A percentile compares a stretch with the other conserved stretches of the same genome.
Conservation (phyloP, 1,140 invertebrate species). For the Drosophila parvula region DNA sequence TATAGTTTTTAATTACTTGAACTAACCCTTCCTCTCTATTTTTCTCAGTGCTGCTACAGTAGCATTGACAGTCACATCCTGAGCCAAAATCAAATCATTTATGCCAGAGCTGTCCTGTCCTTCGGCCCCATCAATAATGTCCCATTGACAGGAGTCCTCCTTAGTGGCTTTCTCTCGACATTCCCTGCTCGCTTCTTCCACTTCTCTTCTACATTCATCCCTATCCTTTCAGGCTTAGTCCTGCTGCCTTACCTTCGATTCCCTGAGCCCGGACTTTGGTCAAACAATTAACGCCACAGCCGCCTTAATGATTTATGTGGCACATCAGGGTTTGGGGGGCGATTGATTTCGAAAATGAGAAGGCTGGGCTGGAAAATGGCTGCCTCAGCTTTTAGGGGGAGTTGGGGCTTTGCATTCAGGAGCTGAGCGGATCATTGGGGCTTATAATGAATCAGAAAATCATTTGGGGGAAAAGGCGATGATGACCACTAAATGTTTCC, state of each 20-base stretch:
- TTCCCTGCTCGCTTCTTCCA: background rate
- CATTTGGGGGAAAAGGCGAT: conserved; percentile 9
- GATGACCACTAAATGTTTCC: conserved; percentile 12
- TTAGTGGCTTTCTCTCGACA: conserved; percentile 25
- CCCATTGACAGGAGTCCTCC: conserved; percentile 63
- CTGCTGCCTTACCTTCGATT: conserved; percentile 28
- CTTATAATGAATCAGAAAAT: conserved; percentile 42
- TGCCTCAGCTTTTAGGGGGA: conserved; percentile 8
- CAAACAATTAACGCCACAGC: conserved; percentile 75
- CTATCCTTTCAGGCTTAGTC: background rate
- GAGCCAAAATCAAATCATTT: conserved; percentile 74
- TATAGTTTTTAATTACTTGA: too few relatives aligned
- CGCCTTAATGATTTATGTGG: conserved; percentile 75
- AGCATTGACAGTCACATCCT: conserved; percentile 30
- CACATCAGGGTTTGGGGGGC: conserved; percentile 9
- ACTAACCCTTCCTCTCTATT: background rate
- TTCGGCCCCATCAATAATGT: conserved; percentile 69
- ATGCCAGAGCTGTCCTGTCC: conserved; percentile 60
- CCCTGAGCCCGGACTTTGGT: conserved; percentile 44
- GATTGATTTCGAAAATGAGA: conserved; percentile 25
- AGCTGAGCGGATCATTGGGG: conserved; percentile 27
- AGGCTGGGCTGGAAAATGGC: conserved; percentile 14
- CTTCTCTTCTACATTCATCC: background rate
- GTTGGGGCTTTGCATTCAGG: conserved; percentile 31
- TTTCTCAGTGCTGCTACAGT: conserved; percentile 11